Percentiles rank a stretch among this genome's conserved stretches.
Evolutionary conservation across 2,113 vertebrate species (phyloP).

Genomic region (Dromas ardeola): DNA sequence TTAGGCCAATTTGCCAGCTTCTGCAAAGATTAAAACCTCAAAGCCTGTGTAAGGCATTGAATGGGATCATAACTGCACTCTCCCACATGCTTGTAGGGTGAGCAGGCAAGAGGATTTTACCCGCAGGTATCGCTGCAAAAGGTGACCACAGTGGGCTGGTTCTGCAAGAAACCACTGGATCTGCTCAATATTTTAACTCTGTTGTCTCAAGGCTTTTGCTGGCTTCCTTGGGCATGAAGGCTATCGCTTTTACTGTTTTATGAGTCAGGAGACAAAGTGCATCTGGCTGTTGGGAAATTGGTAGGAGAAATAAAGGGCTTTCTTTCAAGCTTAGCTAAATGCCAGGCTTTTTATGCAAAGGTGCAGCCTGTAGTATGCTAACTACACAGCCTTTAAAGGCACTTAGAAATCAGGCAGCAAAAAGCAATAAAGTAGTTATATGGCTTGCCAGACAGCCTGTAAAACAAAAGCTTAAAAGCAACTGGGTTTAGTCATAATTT

Average conservation of each 20-base stretch:
- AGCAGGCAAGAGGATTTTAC: neutral
- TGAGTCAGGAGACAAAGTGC: neutral
- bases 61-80: accelerated
- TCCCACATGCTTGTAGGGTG: neutral
- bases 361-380: neutral
- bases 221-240: accelerated
- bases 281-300: neutral
- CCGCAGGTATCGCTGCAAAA: neutral
- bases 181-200: neutral
- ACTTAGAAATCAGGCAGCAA: neutral
- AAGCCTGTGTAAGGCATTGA: accelerated
- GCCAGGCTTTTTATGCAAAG: neutral
- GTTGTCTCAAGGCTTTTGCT: neutral
- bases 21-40: neutral
- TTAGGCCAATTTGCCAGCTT: neutral
- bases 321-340: neutral
- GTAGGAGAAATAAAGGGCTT: neutral
- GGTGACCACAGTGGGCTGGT: neutral
- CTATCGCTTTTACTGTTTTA: neutral
- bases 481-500: neutral
- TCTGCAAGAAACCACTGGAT: neutral
- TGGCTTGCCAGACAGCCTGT: neutral
- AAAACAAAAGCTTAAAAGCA: neutral
- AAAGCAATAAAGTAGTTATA: neutral
- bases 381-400: neutral